Conservation (phyloP, 2,888 invertebrate species). For the Anthoptus insignis region DNA sequence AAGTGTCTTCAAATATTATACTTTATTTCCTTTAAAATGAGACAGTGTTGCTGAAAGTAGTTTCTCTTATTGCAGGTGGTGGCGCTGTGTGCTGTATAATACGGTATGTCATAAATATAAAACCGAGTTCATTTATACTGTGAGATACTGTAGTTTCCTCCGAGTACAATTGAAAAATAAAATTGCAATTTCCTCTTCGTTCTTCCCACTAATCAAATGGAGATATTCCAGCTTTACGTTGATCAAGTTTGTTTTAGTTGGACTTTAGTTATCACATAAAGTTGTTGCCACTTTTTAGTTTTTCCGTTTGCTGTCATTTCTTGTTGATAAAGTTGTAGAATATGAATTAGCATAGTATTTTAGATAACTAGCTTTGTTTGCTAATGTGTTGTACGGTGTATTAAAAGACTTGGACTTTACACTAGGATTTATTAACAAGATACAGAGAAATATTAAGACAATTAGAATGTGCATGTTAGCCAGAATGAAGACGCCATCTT, state of each 20-base stretch:
- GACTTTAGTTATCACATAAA: background rate
- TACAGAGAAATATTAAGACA: too few relatives aligned
- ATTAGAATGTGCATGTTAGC: too few relatives aligned
- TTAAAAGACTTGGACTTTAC: too few relatives aligned
- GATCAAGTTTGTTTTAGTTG: background rate
- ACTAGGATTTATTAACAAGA: too few relatives aligned
- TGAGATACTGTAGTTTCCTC: conserved; percentile 26
- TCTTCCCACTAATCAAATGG: conserved; percentile 27
- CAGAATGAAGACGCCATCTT: too few relatives aligned
- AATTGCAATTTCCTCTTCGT: conserved; percentile 1
- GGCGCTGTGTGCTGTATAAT: conserved; percentile 57
- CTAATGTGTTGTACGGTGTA: too few relatives aligned
- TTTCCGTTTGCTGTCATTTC: too few relatives aligned
- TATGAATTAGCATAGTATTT: too few relatives aligned
- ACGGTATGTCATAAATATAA: conserved; percentile 39
- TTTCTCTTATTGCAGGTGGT: conserved; percentile 61
- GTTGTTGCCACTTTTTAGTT: background rate
- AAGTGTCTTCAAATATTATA: background rate
- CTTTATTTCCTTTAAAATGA: conserved; percentile 23
- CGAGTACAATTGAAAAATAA: conserved; percentile 29
- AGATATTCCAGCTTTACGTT: background rate
- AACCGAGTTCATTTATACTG: conserved; percentile 31
- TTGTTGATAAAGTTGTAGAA: too few relatives aligned
- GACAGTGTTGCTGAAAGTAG: conserved; percentile 29
- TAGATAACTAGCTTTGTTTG: too few relatives aligned